These are phyloP conservation scores for Trachops cirrhosus DNA, from an alignment of 2,797 vertebrate genomes.

Conservation along the genomic window DNA sequence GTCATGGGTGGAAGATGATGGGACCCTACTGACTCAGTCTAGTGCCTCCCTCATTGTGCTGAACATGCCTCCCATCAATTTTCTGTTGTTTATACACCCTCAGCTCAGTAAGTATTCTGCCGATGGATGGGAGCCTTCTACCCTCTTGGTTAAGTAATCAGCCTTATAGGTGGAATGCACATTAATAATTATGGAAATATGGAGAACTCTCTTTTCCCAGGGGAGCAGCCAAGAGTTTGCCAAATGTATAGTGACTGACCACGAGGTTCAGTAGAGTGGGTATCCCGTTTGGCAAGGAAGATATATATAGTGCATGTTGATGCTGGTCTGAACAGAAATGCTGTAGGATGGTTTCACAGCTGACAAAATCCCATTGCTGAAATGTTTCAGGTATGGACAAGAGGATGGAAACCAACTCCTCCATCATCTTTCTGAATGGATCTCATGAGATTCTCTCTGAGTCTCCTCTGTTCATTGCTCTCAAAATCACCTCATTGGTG, in stretches of 20 bases:
- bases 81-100: neutral
- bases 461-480: neutral
- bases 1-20: neutral
- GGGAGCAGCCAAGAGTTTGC: neutral
- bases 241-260: neutral
- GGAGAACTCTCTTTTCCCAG: neutral
- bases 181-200: neutral
- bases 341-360: neutral
- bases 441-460: rapidly evolving
- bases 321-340: neutral
- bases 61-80: neutral
- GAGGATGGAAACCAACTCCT: constrained; percentile 51
- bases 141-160: neutral
- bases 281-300: neutral
- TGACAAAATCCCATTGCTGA: neutral
- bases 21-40: neutral
- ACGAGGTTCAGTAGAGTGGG: neutral
- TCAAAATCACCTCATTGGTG: constrained; percentile 7
- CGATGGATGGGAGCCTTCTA: neutral
- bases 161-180: neutral
- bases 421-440: neutral
- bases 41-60: neutral
- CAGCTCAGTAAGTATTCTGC: neutral
- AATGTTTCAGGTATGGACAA: constrained; percentile 30
- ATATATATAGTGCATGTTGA: neutral